Conservation (phyloP, 2,888 invertebrate genomes). For the Mythimna vitellina region DNA sequence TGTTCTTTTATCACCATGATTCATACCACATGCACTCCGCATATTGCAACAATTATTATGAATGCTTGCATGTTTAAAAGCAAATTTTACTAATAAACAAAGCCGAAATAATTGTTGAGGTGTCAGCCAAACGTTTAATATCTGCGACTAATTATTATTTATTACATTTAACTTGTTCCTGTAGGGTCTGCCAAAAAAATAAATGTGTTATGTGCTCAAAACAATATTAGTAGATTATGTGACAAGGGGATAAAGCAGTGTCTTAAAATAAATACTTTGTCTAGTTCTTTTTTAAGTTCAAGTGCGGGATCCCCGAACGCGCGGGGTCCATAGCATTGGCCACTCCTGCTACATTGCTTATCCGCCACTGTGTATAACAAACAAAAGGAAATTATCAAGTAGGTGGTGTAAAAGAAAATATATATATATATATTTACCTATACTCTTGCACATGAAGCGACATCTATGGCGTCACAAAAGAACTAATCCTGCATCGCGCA, state of each 20-base stretch:
- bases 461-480: no score
- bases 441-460: no score
- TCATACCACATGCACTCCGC: constrained; percentile 33
- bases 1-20: constrained; percentile 47
- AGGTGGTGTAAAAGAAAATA: no score
- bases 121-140: constrained; percentile 12
- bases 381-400: no score
- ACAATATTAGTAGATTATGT: background rate
- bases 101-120: constrained; percentile 24
- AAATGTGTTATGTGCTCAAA: background rate
- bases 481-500: no score
- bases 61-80: constrained; percentile 9
- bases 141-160: constrained; percentile 18
- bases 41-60: constrained; percentile 39
- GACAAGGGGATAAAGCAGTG: background rate
- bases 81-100: constrained; percentile 17
- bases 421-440: no score
- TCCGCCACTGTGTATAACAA: no score
- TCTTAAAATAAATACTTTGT: no score
- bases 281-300: no score
- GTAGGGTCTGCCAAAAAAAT: constrained; percentile 11
- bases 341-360: no score
- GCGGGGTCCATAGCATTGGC: no score
- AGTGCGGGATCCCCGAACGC: no score
- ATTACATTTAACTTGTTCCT: background rate